Conservation (phyloP, 2,113 vertebrate genomes). For the Philantomba maxwellii region DNA sequence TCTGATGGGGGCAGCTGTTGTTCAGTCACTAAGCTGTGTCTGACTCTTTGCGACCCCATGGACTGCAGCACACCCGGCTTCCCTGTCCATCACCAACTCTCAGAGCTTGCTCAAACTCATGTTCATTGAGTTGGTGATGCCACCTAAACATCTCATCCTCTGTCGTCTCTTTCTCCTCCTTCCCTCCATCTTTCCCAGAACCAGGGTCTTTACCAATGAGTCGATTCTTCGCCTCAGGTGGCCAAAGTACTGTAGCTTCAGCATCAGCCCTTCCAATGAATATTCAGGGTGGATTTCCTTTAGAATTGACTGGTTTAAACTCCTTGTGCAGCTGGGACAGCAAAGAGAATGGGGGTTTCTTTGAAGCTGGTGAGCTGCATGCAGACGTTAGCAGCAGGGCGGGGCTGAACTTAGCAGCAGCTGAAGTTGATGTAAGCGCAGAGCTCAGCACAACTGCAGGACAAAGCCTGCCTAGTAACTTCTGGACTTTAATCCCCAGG, state of each 20-base stretch:
- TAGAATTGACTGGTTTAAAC: background rate
- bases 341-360: background rate
- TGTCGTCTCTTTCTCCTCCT: background rate
- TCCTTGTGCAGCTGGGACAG: background rate
- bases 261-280: background rate
- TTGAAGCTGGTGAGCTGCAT: accelerated
- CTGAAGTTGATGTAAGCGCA: background rate
- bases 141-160: background rate
- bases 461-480: background rate
- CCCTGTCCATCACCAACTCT: background rate
- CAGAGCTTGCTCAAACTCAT: background rate
- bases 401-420: background rate
- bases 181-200: background rate
- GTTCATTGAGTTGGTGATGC: background rate
- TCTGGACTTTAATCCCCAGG: background rate
- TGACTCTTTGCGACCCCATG: background rate
- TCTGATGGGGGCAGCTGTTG: background rate
- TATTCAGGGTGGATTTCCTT: background rate
- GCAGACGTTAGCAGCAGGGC: background rate
- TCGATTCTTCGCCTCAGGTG: background rate
- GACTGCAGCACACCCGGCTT: background rate
- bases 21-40: background rate
- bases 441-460: background rate
- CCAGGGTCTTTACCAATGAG: background rate
- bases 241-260: background rate